Evolutionary conservation across 2,888 invertebrate genomes (phyloP).

Genomic region (Ischnura elegans): DNA sequence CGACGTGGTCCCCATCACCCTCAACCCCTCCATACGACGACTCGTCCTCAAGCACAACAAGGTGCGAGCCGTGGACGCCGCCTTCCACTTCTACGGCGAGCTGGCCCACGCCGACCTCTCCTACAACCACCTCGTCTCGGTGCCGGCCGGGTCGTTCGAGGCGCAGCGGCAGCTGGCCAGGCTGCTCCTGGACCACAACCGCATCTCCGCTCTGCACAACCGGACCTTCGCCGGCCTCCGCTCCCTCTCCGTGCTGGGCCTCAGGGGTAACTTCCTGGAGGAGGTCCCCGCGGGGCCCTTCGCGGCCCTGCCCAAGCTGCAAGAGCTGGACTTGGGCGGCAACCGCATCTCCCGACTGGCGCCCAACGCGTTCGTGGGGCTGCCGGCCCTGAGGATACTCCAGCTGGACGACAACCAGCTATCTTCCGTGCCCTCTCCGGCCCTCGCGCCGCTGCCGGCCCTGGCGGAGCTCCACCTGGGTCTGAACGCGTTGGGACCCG

Average conservation of each 20-base stretch:
- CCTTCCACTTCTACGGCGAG: slow-evolving; percentile 93
- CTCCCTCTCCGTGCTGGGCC: slow-evolving; percentile 88
- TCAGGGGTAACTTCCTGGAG: slow-evolving; percentile 90
- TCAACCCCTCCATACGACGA: slow-evolving; percentile 93
- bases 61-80: slow-evolving; percentile 91
- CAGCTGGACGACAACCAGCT: slow-evolving; percentile 92
- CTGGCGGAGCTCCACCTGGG: slow-evolving; percentile 92
- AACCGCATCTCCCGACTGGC: slow-evolving; percentile 91
- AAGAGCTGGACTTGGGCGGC: slow-evolving; percentile 90
- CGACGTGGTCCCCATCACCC: slow-evolving; percentile 93
- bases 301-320: slow-evolving; percentile 86
- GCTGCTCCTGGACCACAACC: slow-evolving; percentile 91
- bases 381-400: slow-evolving; percentile 87
- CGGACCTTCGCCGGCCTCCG: slow-evolving; percentile 89
- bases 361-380: slow-evolving; percentile 87
- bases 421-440: slow-evolving; percentile 86
- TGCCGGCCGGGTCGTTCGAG: slow-evolving; percentile 88
- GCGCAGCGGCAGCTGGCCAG: slow-evolving; percentile 91
- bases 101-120: slow-evolving; percentile 92
- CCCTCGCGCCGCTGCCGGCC: slow-evolving; percentile 86
- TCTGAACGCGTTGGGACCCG: slow-evolving; percentile 87
- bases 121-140: slow-evolving; percentile 90
- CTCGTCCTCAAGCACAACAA: slow-evolving; percentile 90
- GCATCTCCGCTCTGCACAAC: slow-evolving; percentile 89
- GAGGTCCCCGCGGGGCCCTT: slow-evolving; percentile 88